Evolutionary conservation across 2,888 invertebrate genomes (phyloP), one percentile per base, ranked within the genome.

Genomic region (Sycophila texana): DNA sequence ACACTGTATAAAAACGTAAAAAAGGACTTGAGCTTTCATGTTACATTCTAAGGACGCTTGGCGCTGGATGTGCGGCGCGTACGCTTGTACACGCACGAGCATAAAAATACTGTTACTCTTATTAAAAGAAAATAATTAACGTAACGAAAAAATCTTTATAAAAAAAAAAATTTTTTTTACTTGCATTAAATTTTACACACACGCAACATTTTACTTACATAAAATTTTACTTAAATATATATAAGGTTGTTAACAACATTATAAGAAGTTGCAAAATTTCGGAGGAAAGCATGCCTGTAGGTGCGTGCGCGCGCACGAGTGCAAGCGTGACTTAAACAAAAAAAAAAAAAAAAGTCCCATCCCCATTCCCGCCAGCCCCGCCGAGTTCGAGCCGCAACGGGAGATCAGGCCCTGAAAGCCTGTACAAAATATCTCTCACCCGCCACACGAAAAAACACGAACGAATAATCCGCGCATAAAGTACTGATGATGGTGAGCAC

Each of bases 341-440:
- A 75, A 60, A 53, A 53, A 77, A 77, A 81, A 83, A 65, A 81
- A 47, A 61, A 26, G 81, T 83, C 83, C 78, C 79, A 81, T 82
- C 85, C 87, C 87, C 86, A 80, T 87, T 85, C 88, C 90, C 90
- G 90, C 90, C 90, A 90, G 90, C 90, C 90, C 90, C 90, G 89
- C 89, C 88, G 90, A 90, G 90, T 88, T 89, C 90, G 89, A 90
- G 90, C 90, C 90, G 87, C 86, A 88, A 86, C 87, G 90, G 72
- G 79, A 79, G 58, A n/a, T 77, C 76, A 88, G 88, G 87, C 87
- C 87, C 86, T 73, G 67, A 66, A 57, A 70, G 51, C n/a, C 74
- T 68, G 67, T 65, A 60, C 58, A 60, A 53, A 55, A 61, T 57
- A 72, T 60, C 61, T n/a, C 12, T 47, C 39, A 61, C 63, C 63